Base-by-base conservation (phyloP, 2,888 invertebrate species). In the Arctia plantaginis region DNA sequence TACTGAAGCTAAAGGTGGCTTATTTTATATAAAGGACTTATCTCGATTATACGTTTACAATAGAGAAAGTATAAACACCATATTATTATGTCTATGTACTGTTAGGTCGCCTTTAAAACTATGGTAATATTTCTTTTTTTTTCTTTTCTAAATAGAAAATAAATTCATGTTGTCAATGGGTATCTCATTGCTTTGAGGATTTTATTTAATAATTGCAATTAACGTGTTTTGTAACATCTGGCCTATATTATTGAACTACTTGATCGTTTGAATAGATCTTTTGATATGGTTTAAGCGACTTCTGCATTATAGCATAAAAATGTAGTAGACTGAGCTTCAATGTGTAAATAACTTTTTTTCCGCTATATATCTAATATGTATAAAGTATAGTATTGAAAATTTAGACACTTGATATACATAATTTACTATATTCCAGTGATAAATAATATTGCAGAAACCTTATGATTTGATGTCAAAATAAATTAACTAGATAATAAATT, bases 271-370 rank as follows among this genome's bases (percentile, higher is more conserved):
- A 33, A 4, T 66, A 66, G 15, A 18, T 4, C 20, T 47, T 30
- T 3, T 20, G 18, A 20, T 10, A 27, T 44, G 20, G 10, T 12
- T 20, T 18, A 44, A 10, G 66, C 51, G 8, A 69, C 69, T 69
- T 78, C 64, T 69, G 74, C 72, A 74, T 12, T 69, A 64, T 71
- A 73, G 33, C 59, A 66, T 66, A 67, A 71, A 71, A 62, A 41
- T 75, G 27, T 72, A 13, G 76, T 77, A 75, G 76, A 83, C 80
- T 80, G 83, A 81, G 66, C 74, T 72, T 77, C 55, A 59, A 65
- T 77, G 73, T 76, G 69, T 68, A 66, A 74, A 70, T 39, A 67
- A 71, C 73, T 74, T 15, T 68, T 70, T 67, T 71, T 33, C 33
- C 69, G 67, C 30, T 71, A 74, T 64, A 67, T 71, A 75, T 72